These are phyloP conservation scores for Halichoerus grypus DNA, from an alignment of 2,113 vertebrate species.

Conservation along the genomic window DNA sequence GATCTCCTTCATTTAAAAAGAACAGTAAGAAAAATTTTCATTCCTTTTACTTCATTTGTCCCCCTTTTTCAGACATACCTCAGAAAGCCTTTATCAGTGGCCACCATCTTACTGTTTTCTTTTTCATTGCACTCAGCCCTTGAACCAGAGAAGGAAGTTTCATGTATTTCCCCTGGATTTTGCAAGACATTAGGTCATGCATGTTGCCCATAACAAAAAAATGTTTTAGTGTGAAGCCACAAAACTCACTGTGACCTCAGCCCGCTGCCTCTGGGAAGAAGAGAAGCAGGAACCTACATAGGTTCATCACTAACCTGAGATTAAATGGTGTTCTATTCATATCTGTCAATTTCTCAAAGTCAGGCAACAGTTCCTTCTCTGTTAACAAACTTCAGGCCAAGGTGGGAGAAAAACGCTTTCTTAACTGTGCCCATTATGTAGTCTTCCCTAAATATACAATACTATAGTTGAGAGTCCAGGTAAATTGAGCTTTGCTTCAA, in stretches of 20 bases:
- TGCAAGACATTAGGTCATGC: conserved; percentile 49
- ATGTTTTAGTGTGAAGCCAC: neutral
- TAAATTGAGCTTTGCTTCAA: conserved; percentile 44
- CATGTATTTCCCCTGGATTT: neutral
- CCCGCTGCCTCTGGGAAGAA: neutral
- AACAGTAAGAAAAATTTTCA: neutral
- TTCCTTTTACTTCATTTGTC: neutral
- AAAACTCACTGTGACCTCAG: neutral
- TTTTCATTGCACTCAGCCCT: neutral
- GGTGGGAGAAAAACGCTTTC: neutral
- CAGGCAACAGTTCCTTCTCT: neutral
- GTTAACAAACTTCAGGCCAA: neutral
- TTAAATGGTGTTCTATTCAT: neutral
- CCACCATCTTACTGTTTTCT: neutral
- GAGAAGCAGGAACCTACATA: neutral
- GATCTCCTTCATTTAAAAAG: neutral
- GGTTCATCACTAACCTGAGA: neutral
- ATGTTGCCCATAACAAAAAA: conserved; percentile 34
- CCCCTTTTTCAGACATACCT: neutral
- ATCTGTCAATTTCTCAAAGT: conserved; percentile 6
- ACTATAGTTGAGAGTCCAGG: neutral
- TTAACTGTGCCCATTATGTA: neutral
- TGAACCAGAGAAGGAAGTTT: conserved; percentile 51
- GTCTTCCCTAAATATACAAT: neutral
- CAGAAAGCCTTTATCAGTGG: neutral